Conservation (phyloP, 2,797 vertebrate genomes). For the Sebastes oblongus region DNA sequence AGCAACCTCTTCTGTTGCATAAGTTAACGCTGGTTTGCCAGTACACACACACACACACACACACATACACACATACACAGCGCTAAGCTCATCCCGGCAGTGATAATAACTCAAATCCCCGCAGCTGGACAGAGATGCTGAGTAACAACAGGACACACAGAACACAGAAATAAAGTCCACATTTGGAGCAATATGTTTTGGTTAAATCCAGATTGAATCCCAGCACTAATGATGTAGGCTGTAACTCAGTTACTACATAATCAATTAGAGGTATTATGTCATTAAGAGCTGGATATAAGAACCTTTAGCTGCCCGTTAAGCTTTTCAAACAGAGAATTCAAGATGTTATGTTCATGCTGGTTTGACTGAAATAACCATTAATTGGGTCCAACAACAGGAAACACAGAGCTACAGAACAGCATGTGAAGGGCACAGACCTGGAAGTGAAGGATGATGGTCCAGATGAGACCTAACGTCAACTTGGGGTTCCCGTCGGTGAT, state of each 20-base stretch:
- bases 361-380: neutral
- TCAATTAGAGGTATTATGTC: conserved; percentile 2
- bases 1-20: neutral
- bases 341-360: neutral
- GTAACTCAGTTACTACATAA: conserved; percentile 13
- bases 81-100: conserved; percentile 1
- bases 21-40: neutral
- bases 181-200: neutral
- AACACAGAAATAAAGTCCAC: neutral
- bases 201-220: conserved; percentile 17
- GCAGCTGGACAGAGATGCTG: neutral
- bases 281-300: neutral
- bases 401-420: neutral
- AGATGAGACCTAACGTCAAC: conserved; percentile 96
- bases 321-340: neutral
- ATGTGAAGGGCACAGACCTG: conserved; percentile 83
- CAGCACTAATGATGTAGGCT: neutral
- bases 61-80: neutral
- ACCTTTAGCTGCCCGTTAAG: neutral
- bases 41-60: neutral
- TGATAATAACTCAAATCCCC: neutral
- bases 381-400: neutral
- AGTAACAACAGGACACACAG: neutral
- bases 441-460: conserved; percentile 99
- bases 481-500: conserved; percentile 99